Percentiles rank a stretch among this genome's conserved stretches.
These are phyloP conservation scores for Ctenomys sociabilis DNA, from an alignment of 2,113 vertebrate genomes.

Conservation along the genomic window DNA sequence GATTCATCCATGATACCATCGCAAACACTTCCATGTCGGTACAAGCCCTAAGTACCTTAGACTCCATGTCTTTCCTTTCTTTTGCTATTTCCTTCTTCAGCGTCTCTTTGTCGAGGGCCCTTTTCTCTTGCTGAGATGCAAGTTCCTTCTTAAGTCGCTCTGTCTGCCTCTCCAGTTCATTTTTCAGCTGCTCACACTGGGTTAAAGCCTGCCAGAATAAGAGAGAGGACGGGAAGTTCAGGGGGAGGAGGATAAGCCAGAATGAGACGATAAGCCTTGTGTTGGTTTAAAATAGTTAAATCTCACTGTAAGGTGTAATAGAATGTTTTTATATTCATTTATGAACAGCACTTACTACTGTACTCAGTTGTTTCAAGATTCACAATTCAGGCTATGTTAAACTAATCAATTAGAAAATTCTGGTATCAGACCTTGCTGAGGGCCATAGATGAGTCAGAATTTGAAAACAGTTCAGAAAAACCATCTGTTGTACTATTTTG, in stretches of 20 bases:
- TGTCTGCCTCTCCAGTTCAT: slow-evolving; percentile 89
- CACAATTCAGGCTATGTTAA: slow-evolving; percentile 3
- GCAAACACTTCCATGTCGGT: neutral
- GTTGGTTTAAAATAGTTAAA: neutral
- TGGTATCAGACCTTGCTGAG: neutral
- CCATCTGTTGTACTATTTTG: neutral
- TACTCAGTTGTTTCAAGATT: neutral
- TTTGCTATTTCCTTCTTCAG: slow-evolving; percentile 87
- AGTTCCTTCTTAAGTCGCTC: slow-evolving; percentile 89
- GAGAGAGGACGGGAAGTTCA: neutral
- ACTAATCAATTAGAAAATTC: neutral
- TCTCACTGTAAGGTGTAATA: neutral
- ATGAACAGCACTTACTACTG: neutral
- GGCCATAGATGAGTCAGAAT: neutral
- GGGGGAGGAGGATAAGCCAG: neutral
- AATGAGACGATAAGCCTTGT: neutral
- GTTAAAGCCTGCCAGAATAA: slow-evolving; percentile 87
- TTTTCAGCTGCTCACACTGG: slow-evolving; percentile 92
- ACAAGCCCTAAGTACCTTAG: slow-evolving; percentile 84
- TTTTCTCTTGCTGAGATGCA: slow-evolving; percentile 86
- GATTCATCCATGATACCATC: neutral
- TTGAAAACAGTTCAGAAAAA: slow-evolving; percentile 2
- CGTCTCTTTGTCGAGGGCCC: slow-evolving; percentile 87
- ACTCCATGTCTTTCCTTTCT: slow-evolving; percentile 87
- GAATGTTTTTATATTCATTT: neutral